Percentiles rank a stretch among this genome's conserved stretches.
phyloP scores from a whole-genome alignment of 2,797 vertebrate species.

The Notamacropus eugenii region DNA sequence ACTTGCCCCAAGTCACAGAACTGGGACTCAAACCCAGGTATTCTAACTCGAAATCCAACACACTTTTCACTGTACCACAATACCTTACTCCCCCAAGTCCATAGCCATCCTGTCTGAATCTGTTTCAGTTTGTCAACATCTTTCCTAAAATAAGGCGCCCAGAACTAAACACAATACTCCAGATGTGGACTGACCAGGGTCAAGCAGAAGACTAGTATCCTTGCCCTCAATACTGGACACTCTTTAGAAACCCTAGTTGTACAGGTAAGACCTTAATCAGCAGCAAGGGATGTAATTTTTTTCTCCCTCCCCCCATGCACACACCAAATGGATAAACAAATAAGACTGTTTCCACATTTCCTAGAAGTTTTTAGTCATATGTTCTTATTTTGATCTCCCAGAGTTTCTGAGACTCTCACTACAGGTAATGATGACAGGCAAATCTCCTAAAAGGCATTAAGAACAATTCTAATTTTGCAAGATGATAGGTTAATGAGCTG shows the following conservation, averaged over 20 bases:
- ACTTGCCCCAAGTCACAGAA: background rate
- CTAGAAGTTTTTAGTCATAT: conserved; percentile 9
- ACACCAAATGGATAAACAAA: background rate
- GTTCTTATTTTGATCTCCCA: background rate
- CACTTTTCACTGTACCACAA: background rate
- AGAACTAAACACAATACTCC: background rate
- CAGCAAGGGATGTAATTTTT: background rate
- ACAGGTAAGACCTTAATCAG: background rate
- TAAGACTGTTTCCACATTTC: background rate
- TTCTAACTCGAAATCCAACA: background rate
- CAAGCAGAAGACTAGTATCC: background rate
- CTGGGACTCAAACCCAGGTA: background rate
- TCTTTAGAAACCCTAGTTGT: background rate
- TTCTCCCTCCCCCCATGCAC: background rate
- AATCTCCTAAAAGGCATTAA: conserved; percentile 46
- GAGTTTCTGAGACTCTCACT: background rate
- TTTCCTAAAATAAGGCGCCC: background rate
- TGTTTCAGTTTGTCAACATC: background rate
- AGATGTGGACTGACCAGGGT: background rate
- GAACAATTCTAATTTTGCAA: conserved; percentile 22
- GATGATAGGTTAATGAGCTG: conserved; percentile 15
- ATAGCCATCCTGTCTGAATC: background rate
- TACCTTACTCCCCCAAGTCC: background rate
- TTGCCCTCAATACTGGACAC: background rate
- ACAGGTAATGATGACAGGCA: background rate